Conservation (phyloP, 2,113 vertebrate genomes). For the Proterorhinus semilunaris region DNA sequence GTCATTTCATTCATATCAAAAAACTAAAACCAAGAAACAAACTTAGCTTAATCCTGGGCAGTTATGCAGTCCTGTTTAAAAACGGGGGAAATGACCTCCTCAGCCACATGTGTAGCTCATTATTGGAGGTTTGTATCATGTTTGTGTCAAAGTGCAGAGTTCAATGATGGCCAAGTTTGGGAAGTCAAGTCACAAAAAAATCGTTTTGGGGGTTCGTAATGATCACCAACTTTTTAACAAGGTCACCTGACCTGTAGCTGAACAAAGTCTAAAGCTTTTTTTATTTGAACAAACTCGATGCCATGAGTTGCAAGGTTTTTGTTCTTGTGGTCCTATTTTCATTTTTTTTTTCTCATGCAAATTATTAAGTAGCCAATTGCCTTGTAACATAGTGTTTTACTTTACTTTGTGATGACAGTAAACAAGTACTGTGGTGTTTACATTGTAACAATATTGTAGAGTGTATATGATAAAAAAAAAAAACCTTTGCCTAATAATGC, state of each 20-base stretch:
- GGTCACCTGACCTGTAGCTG: constrained; percentile 64
- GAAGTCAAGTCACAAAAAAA: constrained; percentile 21
- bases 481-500: constrained; percentile 74
- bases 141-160: constrained; percentile 31
- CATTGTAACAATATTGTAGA: constrained; percentile 76
- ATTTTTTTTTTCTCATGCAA: constrained; percentile 59
- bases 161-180: constrained; percentile 1
- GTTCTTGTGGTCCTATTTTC: constrained; percentile 58
- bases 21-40: constrained; percentile 13
- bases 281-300: constrained; percentile 65
- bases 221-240: constrained; percentile 71
- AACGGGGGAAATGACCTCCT: constrained; percentile 22
- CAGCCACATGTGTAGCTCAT: constrained; percentile 48
- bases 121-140: constrained; percentile 4
- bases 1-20: constrained; percentile 46
- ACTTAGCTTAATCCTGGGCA: constrained; percentile 10
- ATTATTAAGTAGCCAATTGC: constrained; percentile 79
- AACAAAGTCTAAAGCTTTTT: constrained; percentile 64
- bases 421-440: constrained; percentile 79
- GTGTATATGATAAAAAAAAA: constrained; percentile 60
- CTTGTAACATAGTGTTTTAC: constrained; percentile 79
- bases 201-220: constrained; percentile 31
- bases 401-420: constrained; percentile 67
- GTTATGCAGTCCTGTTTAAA: constrained; percentile 30
- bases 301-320: constrained; percentile 57